These are phyloP conservation scores for Caracal caracal DNA, from an alignment of 2,113 vertebrate species.

Conservation along the genomic window DNA sequence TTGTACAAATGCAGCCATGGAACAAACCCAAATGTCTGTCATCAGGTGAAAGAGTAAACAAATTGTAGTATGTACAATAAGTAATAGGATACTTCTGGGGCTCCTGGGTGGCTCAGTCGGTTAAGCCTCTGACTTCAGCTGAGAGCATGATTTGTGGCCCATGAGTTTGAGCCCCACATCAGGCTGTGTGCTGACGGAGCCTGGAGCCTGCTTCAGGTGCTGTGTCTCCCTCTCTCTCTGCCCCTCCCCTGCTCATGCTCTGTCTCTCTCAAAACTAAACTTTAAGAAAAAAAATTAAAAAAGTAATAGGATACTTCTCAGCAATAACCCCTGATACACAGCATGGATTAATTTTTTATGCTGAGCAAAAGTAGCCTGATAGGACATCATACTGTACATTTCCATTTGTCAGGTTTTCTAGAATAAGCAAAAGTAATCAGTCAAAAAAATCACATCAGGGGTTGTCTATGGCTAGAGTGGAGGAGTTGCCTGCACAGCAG, in stretches of 20 bases:
- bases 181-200: too few relatives aligned
- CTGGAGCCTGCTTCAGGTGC: too few relatives aligned
- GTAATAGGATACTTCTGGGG: neutral
- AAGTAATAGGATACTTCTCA: neutral
- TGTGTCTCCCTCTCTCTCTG: too few relatives aligned
- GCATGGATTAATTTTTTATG: neutral
- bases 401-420: neutral
- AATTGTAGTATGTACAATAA: neutral
- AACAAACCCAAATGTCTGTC: neutral
- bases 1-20: neutral
- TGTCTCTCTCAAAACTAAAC: too few relatives aligned
- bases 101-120: too few relatives aligned
- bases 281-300: too few relatives aligned
- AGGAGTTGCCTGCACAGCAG: fast-evolving
- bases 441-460: neutral
- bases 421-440: neutral
- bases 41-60: neutral
- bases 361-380: neutral
- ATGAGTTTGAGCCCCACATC: too few relatives aligned
- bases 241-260: too few relatives aligned
- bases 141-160: too few relatives aligned
- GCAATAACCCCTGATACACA: neutral
- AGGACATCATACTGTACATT: neutral
- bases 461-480: neutral
- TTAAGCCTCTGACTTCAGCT: too few relatives aligned